Base-by-base conservation (phyloP, 1,140 invertebrate species). In the Solen grandis region DNA sequence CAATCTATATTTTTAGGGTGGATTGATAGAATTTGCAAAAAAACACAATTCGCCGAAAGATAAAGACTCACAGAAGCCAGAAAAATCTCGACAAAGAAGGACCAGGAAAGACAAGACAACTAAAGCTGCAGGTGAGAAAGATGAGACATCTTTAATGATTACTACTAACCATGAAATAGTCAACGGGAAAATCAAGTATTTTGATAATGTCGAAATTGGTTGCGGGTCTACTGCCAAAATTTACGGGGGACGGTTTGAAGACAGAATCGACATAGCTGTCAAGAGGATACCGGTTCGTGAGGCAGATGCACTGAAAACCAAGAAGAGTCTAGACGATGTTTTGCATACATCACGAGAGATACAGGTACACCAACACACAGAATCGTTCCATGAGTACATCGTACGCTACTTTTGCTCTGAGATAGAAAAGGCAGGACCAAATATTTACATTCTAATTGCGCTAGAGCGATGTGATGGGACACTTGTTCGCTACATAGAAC, bases 381-480 rank as follows among this genome's bases (percentile, higher is more conserved):
- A 19, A 33, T n/a, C 13, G n/a, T 33, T 36, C 31, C 8, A 2
- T 35, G 8, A 25, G 8, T 36, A 63, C 41, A 63, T 63, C 25
- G 60, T 63, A 31, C 19, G 33, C n/a, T 63, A 36, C 27, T 63
- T 36, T 19, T 63, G 60, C 22, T 5, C 35, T 25, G 60, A 63
- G 14, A 36, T 63, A 36, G 60, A 63, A 36, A 63, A 5, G 13
- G 33, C n/a, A 8, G 14, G n/a, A 16, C 8, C 13, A 10, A 63
- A 14, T 14, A 25, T 22, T 19, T 36, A 63, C 33, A 22, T 63
- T 16, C 5, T 63, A 8, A 36, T 63, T n/a, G 60, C 33, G 10
- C 25, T 63, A 36, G 60, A 63, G 41, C 5, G 19, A 5, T 63
- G 60, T n/a, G 33, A 63, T 10, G 35, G 60, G n/a, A 63, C 35